Evolutionary conservation across 2,888 invertebrate genomes (phyloP), one percentile per base, ranked within the genome.

Genomic region (Cacoxenus indagator): DNA sequence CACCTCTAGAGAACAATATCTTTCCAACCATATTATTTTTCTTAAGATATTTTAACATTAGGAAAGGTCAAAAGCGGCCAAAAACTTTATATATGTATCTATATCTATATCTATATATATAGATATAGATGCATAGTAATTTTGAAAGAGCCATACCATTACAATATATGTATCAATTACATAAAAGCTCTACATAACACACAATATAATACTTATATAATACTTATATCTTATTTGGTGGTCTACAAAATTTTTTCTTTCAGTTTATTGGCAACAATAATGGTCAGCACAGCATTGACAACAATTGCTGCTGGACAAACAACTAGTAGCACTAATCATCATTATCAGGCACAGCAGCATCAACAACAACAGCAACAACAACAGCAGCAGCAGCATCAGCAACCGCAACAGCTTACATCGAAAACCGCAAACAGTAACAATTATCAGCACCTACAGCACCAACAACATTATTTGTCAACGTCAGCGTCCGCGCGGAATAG

Each of bases 241-340:
- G n/a, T 45, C 19, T n/a, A n/a, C 1, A 31, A 11, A 11, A 22
- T 51, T 54, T 54, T 59, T 71, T 5, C 31, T 54, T 78, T 26
- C 77, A 87, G 87, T 82, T 82, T 81, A 86, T 83, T 85, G 85
- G 79, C 80, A 84, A 84, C 85, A 88, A 88, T 87, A 87, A 88
- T 88, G 87, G 87, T 88, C 84, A 88, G 88, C 85, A 86, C 87
- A 86, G 85, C 87, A 86, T 86, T 88, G 86, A 85, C 87, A 77
- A 86, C 87, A 84, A 86, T 86, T 81, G 86, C 87, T 85, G 84
- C 87, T 82, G 85, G 85, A 86, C 87, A 87, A 85, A 82, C 85
- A 79, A 85, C 86, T 83, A 87, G 87, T 86, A 82, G 87, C 84
- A 80, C 72, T 81, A 82, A 76, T 78, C 84, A 78, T 78, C 82